These are phyloP conservation scores for Ptyas mucosa DNA, from an alignment of 2,113 vertebrate species.

Conservation along the genomic window DNA sequence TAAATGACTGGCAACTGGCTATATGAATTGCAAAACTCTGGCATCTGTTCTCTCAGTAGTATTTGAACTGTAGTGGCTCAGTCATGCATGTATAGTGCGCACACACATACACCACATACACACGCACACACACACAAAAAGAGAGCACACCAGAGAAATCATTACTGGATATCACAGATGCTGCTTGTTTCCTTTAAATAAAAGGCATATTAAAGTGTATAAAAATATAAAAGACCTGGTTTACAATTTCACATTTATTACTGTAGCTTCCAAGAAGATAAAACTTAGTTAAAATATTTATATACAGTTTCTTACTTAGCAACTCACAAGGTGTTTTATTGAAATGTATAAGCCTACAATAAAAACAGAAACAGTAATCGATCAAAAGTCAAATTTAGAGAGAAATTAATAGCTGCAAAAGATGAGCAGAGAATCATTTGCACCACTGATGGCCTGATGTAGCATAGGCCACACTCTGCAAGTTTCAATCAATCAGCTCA, in stretches of 20 bases:
- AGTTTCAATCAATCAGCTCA: neutral
- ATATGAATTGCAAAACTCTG: neutral
- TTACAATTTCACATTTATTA: neutral
- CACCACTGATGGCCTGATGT: neutral
- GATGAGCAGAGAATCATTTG: neutral
- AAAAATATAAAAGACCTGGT: neutral
- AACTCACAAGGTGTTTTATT: neutral
- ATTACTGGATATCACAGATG: neutral
- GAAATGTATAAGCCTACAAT: neutral
- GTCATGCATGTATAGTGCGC: neutral
- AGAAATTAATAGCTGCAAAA: neutral
- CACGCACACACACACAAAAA: neutral
- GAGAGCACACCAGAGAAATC: neutral
- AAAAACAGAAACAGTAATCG: neutral
- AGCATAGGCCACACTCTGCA: neutral
- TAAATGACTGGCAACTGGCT: neutral
- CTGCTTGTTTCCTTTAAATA: neutral
- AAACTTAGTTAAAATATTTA: neutral
- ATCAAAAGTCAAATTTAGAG: neutral
- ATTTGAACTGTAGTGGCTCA: neutral
- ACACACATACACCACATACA: neutral
- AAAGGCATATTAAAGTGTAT: neutral
- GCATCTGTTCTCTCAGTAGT: neutral
- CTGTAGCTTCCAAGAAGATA: neutral
- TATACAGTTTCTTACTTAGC: neutral